These are phyloP conservation scores for Bettongia penicillata DNA, from an alignment of 2,113 vertebrate species.

Conservation along the genomic window DNA sequence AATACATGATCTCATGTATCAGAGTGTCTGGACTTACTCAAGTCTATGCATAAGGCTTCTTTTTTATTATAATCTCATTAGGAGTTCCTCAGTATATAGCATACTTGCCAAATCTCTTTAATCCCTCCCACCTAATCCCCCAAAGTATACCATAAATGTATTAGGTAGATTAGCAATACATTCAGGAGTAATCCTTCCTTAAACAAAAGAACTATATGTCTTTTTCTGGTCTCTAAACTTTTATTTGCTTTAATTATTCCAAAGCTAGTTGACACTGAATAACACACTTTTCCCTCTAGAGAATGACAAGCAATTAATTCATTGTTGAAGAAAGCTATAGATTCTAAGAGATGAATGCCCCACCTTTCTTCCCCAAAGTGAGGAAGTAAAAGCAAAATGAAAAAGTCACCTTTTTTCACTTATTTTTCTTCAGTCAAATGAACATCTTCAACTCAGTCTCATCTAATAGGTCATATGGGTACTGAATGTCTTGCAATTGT, in stretches of 20 bases:
- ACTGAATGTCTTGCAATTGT: not conserved
- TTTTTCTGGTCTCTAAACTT: conserved; percentile 63
- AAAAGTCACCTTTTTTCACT: conserved; percentile 25
- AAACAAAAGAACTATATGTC: conserved; percentile 62
- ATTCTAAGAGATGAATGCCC: not conserved
- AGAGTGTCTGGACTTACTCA: conserved; percentile 71
- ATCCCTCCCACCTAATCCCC: conserved; percentile 72
- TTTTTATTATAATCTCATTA: conserved; percentile 73
- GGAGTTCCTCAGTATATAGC: conserved; percentile 72
- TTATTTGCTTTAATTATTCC: conserved; percentile 75
- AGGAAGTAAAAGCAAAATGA: not conserved
- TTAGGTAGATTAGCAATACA: conserved; percentile 71
- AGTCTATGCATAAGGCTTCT: conserved; percentile 39
- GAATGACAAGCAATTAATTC: conserved; percentile 62
- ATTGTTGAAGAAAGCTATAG: conserved; percentile 18
- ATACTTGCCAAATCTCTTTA: conserved; percentile 77
- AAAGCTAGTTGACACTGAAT: conserved; percentile 62
- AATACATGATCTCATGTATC: conserved; percentile 72
- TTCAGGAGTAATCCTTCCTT: conserved; percentile 68
- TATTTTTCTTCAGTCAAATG: conserved; percentile 48
- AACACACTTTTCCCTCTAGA: conserved; percentile 32
- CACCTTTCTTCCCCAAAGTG: not conserved
- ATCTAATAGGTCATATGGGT: not conserved
- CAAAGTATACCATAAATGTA: conserved; percentile 66
- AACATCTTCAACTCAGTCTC: conserved; percentile 15